Evolutionary conservation across 2,113 vertebrate genomes (phyloP).

Genomic region (Pseudonaja textilis): DNA sequence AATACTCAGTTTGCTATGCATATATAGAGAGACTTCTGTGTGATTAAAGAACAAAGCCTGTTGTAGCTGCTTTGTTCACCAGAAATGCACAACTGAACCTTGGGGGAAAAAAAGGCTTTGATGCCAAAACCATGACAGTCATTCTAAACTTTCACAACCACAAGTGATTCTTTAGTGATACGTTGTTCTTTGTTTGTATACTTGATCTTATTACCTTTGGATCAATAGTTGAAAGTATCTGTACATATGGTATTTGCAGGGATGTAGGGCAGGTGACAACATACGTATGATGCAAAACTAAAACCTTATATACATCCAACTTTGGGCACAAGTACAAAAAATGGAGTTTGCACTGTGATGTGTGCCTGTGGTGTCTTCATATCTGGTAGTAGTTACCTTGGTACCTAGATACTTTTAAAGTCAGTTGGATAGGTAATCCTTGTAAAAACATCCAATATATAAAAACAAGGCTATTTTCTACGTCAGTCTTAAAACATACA

Average conservation of each 20-base stretch:
- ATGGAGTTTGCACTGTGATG: neutral
- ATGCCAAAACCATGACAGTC: neutral
- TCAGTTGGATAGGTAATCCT: conserved; percentile 31
- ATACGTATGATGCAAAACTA: neutral
- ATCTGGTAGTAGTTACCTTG: neutral
- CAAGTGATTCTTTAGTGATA: neutral
- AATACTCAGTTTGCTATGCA: neutral
- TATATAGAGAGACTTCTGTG: neutral
- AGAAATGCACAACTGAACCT: neutral
- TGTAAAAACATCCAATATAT: conserved; percentile 9
- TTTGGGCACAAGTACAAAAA: neutral
- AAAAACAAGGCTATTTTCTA: conserved; percentile 37
- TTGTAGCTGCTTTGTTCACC: neutral
- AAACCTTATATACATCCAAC: neutral
- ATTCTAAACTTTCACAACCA: neutral
- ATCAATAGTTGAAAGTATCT: neutral
- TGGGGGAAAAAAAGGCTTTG: neutral
- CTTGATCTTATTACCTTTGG: neutral
- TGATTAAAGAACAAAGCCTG: neutral
- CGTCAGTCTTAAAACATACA: conserved; percentile 44
- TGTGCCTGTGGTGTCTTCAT: neutral
- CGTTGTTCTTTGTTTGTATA: neutral
- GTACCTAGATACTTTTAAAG: conserved; percentile 1
- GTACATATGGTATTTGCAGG: neutral
- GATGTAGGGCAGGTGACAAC: neutral